Percentiles rank a stretch among this genome's conserved stretches.
phyloP scores from a whole-genome alignment of 2,797 vertebrate genomes.

The Tokudaia muenninki region DNA sequence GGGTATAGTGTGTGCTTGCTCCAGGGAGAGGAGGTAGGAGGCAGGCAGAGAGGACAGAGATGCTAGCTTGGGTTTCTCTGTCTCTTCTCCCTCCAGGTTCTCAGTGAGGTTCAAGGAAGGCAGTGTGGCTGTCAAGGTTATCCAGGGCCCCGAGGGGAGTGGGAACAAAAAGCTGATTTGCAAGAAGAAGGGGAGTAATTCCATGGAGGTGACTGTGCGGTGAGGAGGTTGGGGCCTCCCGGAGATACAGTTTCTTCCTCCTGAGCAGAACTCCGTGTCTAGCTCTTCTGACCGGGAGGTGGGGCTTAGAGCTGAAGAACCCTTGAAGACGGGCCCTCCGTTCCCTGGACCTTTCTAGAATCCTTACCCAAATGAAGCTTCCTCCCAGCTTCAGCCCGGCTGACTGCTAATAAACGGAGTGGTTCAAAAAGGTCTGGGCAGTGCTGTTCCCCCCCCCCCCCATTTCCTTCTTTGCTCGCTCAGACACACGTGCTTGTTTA shows the following conservation, averaged over 20 bases:
- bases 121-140: conserved; percentile 83
- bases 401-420: conserved; percentile 73
- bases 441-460: neutral
- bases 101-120: conserved; percentile 85
- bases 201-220: conserved; percentile 86
- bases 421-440: conserved; percentile 4
- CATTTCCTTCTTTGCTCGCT: neutral
- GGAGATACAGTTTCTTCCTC: neutral
- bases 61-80: neutral
- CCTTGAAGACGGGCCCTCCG: conserved; percentile 38
- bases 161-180: conserved; percentile 65
- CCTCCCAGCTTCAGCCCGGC: neutral
- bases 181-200: conserved; percentile 86
- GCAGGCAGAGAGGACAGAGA: neutral
- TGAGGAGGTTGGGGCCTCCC: conserved; percentile 56
- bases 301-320: conserved; percentile 20
- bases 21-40: neutral
- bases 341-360: neutral
- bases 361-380: neutral
- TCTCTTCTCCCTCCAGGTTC: conserved; percentile 82
- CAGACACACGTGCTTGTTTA: neutral
- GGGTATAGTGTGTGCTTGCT: neutral
- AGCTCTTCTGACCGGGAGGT: neutral
- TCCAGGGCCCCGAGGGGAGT: conserved; percentile 70
- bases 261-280: neutral